These are phyloP conservation scores for Thalassoma bifasciatum DNA, from an alignment of 2,113 vertebrate genomes.

Conservation along the genomic window DNA sequence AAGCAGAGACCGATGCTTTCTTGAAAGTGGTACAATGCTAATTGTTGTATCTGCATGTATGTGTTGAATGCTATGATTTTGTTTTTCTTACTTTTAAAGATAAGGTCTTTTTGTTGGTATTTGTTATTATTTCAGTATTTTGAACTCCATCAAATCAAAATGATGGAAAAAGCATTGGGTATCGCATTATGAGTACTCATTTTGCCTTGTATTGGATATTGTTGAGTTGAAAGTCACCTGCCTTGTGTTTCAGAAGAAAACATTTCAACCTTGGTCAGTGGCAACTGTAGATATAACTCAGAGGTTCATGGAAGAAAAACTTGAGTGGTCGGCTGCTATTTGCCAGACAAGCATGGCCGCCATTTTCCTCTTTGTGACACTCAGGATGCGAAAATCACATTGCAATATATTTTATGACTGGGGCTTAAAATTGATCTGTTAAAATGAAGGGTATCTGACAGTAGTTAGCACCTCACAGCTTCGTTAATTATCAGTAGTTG, in stretches of 20 bases:
- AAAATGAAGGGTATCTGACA: background rate
- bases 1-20: constrained; percentile 16
- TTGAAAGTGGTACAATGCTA: constrained; percentile 21
- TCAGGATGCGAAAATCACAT: no score
- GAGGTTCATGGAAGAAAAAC: constrained; percentile 3
- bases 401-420: background rate
- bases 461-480: background rate
- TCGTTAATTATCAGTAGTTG: background rate
- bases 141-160: constrained; percentile 18
- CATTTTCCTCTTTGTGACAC: background rate
- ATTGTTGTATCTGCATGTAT: constrained; percentile 48
- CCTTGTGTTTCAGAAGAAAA: constrained; percentile 33
- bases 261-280: constrained; percentile 24
- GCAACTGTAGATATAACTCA: constrained; percentile 33
- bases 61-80: constrained; percentile 24
- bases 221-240: constrained; percentile 39
- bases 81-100: constrained; percentile 20
- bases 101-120: constrained; percentile 16
- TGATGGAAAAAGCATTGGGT: constrained; percentile 2
- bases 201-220: constrained; percentile 41
- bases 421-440: background rate
- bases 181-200: background rate
- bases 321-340: constrained; percentile 33
- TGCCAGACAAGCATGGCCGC: background rate
- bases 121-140: constrained; percentile 58